Evolutionary conservation across 2,797 vertebrate species (phyloP).

Genomic region (Typhlichthys subterraneus): DNA sequence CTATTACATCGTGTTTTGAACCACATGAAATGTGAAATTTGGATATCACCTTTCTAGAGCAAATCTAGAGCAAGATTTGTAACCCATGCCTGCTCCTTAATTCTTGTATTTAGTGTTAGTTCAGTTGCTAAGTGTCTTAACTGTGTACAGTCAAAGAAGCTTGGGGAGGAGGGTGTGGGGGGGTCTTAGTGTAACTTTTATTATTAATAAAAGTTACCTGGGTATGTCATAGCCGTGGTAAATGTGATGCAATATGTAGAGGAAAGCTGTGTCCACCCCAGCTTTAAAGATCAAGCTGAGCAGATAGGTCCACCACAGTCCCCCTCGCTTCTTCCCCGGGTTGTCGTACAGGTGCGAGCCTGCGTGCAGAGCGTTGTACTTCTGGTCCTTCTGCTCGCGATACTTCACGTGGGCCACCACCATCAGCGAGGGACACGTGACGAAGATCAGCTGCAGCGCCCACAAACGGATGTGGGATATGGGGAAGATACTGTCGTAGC

Average conservation of each 20-base stretch:
- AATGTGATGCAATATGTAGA: constrained; percentile 84
- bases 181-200: no score
- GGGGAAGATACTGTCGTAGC: constrained; percentile 90
- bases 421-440: constrained; percentile 91
- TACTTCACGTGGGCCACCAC: constrained; percentile 92
- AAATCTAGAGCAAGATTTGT: no score
- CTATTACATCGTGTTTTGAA: no score
- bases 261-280: constrained; percentile 79
- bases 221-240: constrained; percentile 87
- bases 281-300: constrained; percentile 89
- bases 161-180: no score
- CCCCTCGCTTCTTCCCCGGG: constrained; percentile 87
- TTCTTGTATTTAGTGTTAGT: no score
- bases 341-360: constrained; percentile 75
- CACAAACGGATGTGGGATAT: constrained; percentile 95
- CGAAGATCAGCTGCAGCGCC: constrained; percentile 95
- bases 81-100: no score
- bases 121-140: no score
- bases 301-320: constrained; percentile 94
- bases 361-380: constrained; percentile 51
- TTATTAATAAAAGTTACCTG: constrained; percentile 39
- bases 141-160: no score
- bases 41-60: no score
- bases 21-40: no score
- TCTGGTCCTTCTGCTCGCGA: constrained; percentile 81